phyloP scores from a whole-genome alignment of 1,140 invertebrate species.

The Epicauta chinensis region DNA sequence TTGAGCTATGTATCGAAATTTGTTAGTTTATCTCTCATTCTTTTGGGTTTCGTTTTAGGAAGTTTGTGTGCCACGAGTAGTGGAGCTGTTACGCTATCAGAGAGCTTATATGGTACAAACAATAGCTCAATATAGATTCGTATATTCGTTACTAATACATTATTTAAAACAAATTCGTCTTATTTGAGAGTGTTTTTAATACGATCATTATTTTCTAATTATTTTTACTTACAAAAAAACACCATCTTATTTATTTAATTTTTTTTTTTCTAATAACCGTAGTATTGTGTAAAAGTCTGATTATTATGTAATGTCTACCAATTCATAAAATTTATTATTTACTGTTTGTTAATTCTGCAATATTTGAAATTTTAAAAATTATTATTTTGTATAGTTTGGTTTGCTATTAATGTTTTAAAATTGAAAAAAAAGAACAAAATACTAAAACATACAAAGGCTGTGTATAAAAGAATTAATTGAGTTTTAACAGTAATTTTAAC shows the following conservation, averaged over 20 bases:
- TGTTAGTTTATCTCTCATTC: too few relatives aligned
- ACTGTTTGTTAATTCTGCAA: background rate
- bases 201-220: slow-evolving; percentile 8
- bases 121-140: slow-evolving; percentile 81
- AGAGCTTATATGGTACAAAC: slow-evolving; percentile 81
- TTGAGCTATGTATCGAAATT: too few relatives aligned
- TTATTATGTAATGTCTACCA: slow-evolving; percentile 13
- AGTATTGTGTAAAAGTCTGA: slow-evolving; percentile 13
- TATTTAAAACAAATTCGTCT: slow-evolving; percentile 81
- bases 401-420: slow-evolving; percentile 3
- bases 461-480: slow-evolving; percentile 20
- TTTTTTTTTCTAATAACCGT: too few relatives aligned
- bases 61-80: slow-evolving; percentile 69
- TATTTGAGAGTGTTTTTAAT: slow-evolving; percentile 51
- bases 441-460: slow-evolving; percentile 20
- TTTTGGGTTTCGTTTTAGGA: slow-evolving; percentile 62
- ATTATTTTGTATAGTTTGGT: slow-evolving; percentile 9
- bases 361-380: background rate
- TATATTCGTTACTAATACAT: slow-evolving; percentile 76
- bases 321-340: slow-evolving; percentile 7
- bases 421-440: background rate
- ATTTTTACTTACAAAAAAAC: background rate
- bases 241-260: too few relatives aligned
- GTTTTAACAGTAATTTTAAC: slow-evolving; percentile 13
- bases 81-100: slow-evolving; percentile 71